phyloP scores from a whole-genome alignment of 2,797 vertebrate species.

The Momotus momota region DNA sequence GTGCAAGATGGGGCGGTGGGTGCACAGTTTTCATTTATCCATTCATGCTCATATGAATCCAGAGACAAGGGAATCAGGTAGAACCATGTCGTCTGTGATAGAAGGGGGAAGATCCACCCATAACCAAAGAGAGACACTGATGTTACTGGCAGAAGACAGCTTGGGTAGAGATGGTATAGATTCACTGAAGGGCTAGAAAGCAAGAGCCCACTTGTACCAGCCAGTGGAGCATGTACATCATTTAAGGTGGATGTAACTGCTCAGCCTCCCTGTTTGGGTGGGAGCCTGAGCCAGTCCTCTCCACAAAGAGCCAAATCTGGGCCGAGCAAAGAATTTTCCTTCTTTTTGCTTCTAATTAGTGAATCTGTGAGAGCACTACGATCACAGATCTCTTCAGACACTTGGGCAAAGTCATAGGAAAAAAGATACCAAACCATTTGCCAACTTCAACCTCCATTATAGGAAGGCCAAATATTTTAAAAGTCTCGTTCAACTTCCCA shows the following conservation, averaged over 20 bases:
- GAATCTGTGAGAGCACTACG: not conserved
- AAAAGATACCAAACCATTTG: not conserved
- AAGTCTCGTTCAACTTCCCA: not conserved
- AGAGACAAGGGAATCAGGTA: not conserved
- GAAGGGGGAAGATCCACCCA: not conserved
- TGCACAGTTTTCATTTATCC: not conserved
- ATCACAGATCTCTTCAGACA: not conserved
- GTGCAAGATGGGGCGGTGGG: accelerated
- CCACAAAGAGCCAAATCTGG: not conserved
- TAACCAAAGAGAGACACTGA: not conserved
- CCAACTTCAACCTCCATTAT: not conserved
- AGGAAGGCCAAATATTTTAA: not conserved
- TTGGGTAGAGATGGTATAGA: not conserved
- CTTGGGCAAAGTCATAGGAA: not conserved
- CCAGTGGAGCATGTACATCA: accelerated
- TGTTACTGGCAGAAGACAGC: not conserved
- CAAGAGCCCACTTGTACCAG: not conserved
- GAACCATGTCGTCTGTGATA: accelerated
- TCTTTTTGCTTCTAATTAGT: not conserved
- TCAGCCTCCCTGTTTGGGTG: not conserved
- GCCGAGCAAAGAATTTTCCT: not conserved
- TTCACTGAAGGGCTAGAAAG: not conserved
- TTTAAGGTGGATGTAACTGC: not conserved
- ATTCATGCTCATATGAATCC: accelerated
- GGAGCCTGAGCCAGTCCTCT: not conserved